Evolutionary conservation across 2,797 vertebrate genomes (phyloP), one percentile per base, ranked within the genome.

Genomic region (Megaceryle alcyon): DNA sequence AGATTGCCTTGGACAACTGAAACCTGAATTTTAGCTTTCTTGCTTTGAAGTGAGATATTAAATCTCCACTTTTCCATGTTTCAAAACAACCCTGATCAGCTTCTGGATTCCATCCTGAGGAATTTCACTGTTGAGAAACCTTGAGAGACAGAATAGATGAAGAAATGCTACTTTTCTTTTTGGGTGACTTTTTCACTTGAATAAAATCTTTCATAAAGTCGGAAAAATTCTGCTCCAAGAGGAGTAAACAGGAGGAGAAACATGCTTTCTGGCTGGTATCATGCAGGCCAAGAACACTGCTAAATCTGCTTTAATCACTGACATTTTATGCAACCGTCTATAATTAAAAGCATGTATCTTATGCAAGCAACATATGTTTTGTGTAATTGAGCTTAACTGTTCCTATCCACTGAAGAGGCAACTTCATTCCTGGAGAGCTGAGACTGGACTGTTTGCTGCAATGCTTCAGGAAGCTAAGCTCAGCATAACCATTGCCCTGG

Each of bases 281-380:
- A 68, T 46, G 88, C 85, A 66, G 92, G 46, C 77, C 92, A 85
- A 94, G 90, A 86, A 77, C 82, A 59, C 75, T 94, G 56, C 46
- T 94, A 88, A 96, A 63, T 61, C 88, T 95, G 71, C 78, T 94
- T 95, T 92, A 88, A 95, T 81, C 91, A 78, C 61, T 97, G 91
- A 86, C 69, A 96, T 97, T 97, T 97, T 90, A 86, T 83, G 92
- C 85, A 94, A 87, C 61, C 9, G 0, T 60, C 92, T 94, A 96
- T 92, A 92, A 95, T 96, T 89, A 94, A 90, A 92, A 93, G 73
- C 87, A 92, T 83, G 71, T 94, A 89, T 88, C 93, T 96, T 94
- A 96, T 86, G 96, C 91, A 96, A 88, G 57, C 82, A 94, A 79
- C 86, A 95, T 88, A 83, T 91, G 81, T 87, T 91, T 93, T 92